These are phyloP conservation scores for Ophion ventricosus DNA, from an alignment of 2,888 invertebrate species.

Conservation along the genomic window DNA sequence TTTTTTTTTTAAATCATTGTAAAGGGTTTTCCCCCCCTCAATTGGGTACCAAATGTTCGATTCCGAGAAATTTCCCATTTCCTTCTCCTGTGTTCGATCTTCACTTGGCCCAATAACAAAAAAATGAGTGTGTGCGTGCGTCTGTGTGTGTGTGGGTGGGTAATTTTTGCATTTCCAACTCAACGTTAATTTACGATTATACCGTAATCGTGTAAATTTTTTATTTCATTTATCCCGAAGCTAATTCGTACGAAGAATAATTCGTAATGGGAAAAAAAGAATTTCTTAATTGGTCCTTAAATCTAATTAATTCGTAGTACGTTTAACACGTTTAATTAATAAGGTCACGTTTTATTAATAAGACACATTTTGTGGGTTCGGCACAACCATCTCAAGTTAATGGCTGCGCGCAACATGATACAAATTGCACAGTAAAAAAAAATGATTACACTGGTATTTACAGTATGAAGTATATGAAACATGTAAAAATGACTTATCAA, in stretches of 20 bases:
- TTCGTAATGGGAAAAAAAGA: background rate
- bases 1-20: too few relatives aligned
- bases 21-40: too few relatives aligned
- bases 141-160: too few relatives aligned
- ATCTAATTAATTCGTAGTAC: background rate
- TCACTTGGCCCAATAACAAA: too few relatives aligned
- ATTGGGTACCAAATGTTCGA: too few relatives aligned
- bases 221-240: background rate
- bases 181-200: background rate
- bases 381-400: conserved; percentile 6
- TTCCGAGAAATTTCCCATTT: too few relatives aligned
- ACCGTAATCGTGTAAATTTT: background rate
- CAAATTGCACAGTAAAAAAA: conserved; percentile 29
- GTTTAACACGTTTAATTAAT: background rate
- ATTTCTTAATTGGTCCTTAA: background rate
- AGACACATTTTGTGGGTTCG: conserved; percentile 22
- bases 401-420: background rate
- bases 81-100: too few relatives aligned
- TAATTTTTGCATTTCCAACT: background rate
- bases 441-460: conserved; percentile 58
- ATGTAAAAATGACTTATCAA: conserved; percentile 43
- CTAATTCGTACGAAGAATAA: background rate
- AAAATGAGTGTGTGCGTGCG: too few relatives aligned
- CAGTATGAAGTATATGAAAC: conserved; percentile 44
- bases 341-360: conserved; percentile 1